Evolutionary conservation across 2,888 invertebrate species (phyloP).

Genomic region (Lasioglossum vierecki): DNA sequence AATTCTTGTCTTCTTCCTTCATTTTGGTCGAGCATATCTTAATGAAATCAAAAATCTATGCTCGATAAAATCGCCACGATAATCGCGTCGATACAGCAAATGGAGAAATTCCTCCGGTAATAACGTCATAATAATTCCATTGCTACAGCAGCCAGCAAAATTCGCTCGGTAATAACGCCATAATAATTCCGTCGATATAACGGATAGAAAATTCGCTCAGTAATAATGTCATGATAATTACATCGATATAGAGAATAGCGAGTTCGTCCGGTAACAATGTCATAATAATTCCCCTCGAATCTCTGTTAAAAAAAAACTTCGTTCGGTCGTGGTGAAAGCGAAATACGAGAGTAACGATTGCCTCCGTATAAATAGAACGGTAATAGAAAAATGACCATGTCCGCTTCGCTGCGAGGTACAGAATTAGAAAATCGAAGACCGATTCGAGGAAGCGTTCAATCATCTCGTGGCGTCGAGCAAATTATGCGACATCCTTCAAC

Average conservation of each 20-base stretch:
- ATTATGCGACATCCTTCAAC: background rate
- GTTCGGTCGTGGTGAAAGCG: background rate
- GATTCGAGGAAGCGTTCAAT: background rate
- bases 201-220: background rate
- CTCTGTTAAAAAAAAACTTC: background rate
- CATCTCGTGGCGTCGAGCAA: background rate
- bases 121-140: background rate
- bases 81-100: background rate
- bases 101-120: background rate
- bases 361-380: background rate
- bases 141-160: background rate
- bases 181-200: background rate
- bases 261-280: background rate
- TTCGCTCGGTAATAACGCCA: background rate
- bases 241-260: background rate
- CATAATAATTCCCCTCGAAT: background rate
- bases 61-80: background rate
- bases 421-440: constrained; percentile 5
- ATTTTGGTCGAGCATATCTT: too few species aligned
- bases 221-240: background rate
- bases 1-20: too few species aligned
- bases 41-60: too few species aligned
- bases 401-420: background rate
- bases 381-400: constrained; percentile 1
- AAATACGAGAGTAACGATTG: background rate